Percentiles rank a stretch among this genome's conserved stretches.
These are phyloP conservation scores for Campopleginae sp. DNA, from an alignment of 2,888 invertebrate genomes.

Conservation along the genomic window DNA sequence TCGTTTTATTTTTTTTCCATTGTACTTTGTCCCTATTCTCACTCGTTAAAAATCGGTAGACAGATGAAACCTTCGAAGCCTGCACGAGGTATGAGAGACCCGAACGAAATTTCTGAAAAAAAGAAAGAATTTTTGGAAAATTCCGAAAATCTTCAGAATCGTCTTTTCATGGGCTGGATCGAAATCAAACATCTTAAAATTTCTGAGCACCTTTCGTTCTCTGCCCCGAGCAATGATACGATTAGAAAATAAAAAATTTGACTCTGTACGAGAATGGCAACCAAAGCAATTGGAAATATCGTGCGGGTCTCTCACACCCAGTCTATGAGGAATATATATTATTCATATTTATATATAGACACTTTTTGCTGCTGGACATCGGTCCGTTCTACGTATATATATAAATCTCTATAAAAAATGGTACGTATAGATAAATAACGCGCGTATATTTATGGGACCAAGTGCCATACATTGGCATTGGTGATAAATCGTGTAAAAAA, in stretches of 20 bases:
- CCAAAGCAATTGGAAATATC: not conserved
- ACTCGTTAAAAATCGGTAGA: not conserved
- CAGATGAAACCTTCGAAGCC: not conserved
- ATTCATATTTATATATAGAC: not conserved
- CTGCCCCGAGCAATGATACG: not conserved
- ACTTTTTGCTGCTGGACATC: conserved; percentile 3
- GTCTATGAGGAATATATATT: not conserved
- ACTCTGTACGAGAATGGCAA: not conserved
- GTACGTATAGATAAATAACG: conserved; percentile 14
- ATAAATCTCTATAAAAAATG: conserved; percentile 15
- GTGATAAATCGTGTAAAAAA: conserved; percentile 6
- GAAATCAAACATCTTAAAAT: too few relatives aligned
- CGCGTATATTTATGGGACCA: conserved; percentile 1
- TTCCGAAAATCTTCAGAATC: too few relatives aligned
- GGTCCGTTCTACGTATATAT: not conserved
- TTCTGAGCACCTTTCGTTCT: not conserved
- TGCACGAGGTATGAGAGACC: not conserved
- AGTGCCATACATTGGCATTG: not conserved
- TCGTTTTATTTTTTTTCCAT: not conserved
- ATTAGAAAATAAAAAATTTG: not conserved
- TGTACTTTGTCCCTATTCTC: not conserved
- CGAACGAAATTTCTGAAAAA: not conserved
- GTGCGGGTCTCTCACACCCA: not conserved
- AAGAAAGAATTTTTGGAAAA: not conserved
- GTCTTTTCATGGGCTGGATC: too few relatives aligned